These are phyloP conservation scores for Caranx ignobilis DNA, from an alignment of 2,113 vertebrate genomes.

Conservation along the genomic window DNA sequence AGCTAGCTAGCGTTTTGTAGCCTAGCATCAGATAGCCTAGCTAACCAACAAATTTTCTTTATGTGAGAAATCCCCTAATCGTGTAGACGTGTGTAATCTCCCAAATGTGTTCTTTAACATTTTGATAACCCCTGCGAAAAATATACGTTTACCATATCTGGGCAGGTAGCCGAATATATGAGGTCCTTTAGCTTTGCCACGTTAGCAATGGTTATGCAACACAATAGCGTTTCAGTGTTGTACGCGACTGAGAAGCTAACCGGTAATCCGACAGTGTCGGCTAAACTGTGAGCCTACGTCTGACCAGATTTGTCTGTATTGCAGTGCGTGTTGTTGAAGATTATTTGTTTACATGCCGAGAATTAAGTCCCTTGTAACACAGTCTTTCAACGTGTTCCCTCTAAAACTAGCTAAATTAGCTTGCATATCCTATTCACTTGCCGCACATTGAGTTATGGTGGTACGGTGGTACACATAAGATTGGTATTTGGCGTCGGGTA, in stretches of 20 bases:
- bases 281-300: fast-evolving
- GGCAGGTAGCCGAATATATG: no score
- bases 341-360: fast-evolving
- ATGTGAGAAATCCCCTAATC: not conserved
- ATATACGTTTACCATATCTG: not conserved
- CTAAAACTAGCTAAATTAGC: not conserved
- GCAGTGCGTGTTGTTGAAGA: fast-evolving
- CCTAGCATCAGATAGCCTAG: constrained; percentile 48
- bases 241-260: constrained; percentile 5
- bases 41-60: not conserved
- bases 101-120: fast-evolving
- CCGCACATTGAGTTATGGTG: not conserved
- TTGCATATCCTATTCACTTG: not conserved
- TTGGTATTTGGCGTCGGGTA: not conserved
- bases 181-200: constrained; percentile 38
- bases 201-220: constrained; percentile 71
- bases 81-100: fast-evolving
- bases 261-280: not conserved
- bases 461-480: not conserved
- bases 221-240: constrained; percentile 53
- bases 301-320: not conserved
- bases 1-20: constrained; percentile 23
- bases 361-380: not conserved
- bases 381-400: no score
- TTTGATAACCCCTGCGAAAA: fast-evolving